These are phyloP conservation scores for Anhinga anhinga DNA, from an alignment of 2,113 vertebrate species.

Conservation along the genomic window DNA sequence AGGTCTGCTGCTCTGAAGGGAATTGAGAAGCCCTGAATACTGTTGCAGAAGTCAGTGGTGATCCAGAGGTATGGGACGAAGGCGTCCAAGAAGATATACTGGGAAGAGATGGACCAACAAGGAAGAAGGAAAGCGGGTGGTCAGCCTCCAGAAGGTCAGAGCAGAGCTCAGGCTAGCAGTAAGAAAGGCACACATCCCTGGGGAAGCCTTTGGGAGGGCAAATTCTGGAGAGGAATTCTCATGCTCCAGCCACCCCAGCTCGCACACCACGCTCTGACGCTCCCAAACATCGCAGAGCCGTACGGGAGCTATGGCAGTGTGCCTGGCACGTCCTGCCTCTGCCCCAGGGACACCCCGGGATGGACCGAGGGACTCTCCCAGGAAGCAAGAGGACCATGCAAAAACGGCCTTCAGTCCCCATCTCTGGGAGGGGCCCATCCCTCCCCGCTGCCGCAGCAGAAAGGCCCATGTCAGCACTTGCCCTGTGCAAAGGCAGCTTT, in stretches of 20 bases:
- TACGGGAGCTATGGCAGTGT: fast-evolving
- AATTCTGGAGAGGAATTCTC: background rate
- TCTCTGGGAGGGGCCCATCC: fast-evolving
- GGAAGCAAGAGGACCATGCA: background rate
- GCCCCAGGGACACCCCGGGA: background rate
- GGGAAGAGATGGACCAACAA: background rate
- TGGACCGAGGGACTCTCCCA: background rate
- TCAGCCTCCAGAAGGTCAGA: background rate
- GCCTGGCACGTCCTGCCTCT: background rate
- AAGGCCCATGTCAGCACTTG: background rate
- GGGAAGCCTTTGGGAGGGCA: background rate
- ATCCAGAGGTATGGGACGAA: conserved; percentile 90
- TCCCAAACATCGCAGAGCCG: fast-evolving
- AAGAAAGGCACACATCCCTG: fast-evolving
- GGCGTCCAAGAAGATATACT: conserved; percentile 95
- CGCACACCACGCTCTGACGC: fast-evolving
- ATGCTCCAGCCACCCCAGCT: background rate
- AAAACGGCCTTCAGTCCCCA: fast-evolving
- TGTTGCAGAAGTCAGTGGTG: conserved; percentile 91
- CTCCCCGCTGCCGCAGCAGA: too few relatives aligned
- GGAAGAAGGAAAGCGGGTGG: background rate
- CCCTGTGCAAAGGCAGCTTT: background rate
- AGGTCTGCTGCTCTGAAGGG: conserved; percentile 92
- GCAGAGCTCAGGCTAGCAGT: background rate
- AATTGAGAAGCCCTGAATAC: conserved; percentile 83